phyloP scores from a whole-genome alignment of 2,888 invertebrate species.

The Oxyteleia sp. region DNA sequence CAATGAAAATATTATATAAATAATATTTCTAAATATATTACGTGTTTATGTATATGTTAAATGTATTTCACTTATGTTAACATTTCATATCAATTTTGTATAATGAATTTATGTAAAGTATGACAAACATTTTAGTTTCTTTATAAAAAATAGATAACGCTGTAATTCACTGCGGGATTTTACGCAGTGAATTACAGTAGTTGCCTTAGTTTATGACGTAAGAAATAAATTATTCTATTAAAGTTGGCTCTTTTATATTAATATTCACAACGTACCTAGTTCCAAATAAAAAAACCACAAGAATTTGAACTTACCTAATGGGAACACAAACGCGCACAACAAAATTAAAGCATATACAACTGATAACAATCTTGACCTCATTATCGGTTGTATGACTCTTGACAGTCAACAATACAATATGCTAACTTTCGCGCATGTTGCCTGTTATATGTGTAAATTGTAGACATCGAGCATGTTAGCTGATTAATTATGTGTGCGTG shows the following conservation, averaged over 20 bases:
- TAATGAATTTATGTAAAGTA: too few relatives aligned
- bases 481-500: slow-evolving; percentile 10
- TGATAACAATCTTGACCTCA: slow-evolving; percentile 55
- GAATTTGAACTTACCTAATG: slow-evolving; percentile 54
- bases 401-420: slow-evolving; percentile 83
- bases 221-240: too few relatives aligned
- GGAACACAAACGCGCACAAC: slow-evolving; percentile 26
- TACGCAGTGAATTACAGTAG: too few relatives aligned
- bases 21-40: too few relatives aligned
- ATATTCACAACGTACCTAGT: slow-evolving; percentile 33
- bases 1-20: too few relatives aligned
- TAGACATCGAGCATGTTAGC: slow-evolving; percentile 68
- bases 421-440: slow-evolving; percentile 79
- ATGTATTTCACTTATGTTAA: too few relatives aligned
- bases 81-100: too few relatives aligned
- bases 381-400: slow-evolving; percentile 57
- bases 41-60: too few relatives aligned
- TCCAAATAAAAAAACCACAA: slow-evolving; percentile 30
- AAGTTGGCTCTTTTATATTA: slow-evolving; percentile 40
- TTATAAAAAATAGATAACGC: too few relatives aligned
- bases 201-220: too few relatives aligned
- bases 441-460: slow-evolving; percentile 75
- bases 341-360: slow-evolving; percentile 2
- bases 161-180: too few relatives aligned
- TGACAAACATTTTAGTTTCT: too few relatives aligned